These are phyloP conservation scores for Scartelaos histophorus DNA, from an alignment of 2,113 vertebrate species.

Conservation along the genomic window DNA sequence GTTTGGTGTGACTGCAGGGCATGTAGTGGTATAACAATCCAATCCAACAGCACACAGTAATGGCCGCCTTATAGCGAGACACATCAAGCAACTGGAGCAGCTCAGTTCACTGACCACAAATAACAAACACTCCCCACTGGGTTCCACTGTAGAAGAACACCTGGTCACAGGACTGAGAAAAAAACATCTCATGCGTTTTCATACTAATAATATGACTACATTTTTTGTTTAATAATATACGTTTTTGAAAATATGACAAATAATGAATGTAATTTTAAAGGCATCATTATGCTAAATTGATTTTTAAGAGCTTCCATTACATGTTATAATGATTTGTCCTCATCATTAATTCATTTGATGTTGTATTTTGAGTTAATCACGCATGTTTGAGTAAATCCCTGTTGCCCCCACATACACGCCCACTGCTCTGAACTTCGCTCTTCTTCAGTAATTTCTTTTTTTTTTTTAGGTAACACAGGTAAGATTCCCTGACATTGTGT, in stretches of 20 bases:
- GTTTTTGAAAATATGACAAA: background rate
- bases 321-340: background rate
- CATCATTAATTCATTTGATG: background rate
- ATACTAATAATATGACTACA: background rate
- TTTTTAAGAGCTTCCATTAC: background rate
- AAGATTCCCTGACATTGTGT: no score
- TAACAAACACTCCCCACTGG: conserved; percentile 41
- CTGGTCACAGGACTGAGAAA: conserved; percentile 17
- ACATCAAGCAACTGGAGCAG: conserved; percentile 39
- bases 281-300: background rate
- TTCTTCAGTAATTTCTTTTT: no score
- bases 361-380: background rate
- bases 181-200: background rate
- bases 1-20: conserved; percentile 4
- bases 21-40: conserved; percentile 25
- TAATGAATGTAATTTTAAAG: background rate
- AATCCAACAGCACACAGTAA: conserved; percentile 17
- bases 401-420: no score
- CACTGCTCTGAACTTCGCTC: no score
- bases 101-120: conserved; percentile 54
- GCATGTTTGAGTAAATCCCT: background rate
- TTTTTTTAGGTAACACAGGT: no score
- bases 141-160: conserved; percentile 29
- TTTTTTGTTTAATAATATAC: background rate
- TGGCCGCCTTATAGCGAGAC: conserved; percentile 16